Conservation (phyloP, 1,140 invertebrate genomes). For the Ceratosolen solmsi region DNA sequence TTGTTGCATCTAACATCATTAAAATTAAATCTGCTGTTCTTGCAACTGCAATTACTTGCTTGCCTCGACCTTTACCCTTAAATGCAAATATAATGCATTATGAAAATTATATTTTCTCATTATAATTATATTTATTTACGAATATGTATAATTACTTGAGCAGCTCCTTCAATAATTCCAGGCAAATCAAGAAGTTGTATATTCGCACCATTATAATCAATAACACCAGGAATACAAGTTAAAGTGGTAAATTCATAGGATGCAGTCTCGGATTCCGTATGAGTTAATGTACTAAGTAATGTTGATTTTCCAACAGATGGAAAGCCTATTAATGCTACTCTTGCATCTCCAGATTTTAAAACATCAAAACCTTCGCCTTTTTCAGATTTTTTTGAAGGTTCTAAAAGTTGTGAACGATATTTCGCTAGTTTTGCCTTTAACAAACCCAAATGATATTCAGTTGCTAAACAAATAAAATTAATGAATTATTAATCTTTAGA, state of each 20-base stretch:
- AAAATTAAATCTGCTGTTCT: constrained; percentile 96
- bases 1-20: constrained; percentile 99
- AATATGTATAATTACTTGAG: constrained; percentile 77
- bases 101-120: not conserved
- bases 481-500: constrained; percentile 27
- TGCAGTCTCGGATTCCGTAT: constrained; percentile 95
- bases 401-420: constrained; percentile 94
- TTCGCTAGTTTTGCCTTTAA: constrained; percentile 99
- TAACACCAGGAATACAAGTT: constrained; percentile 99
- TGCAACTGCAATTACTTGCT: constrained; percentile 95
- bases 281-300: constrained; percentile 92
- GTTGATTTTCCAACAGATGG: constrained; percentile 98
- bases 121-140: not conserved
- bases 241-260: constrained; percentile 99
- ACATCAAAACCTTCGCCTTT: constrained; percentile 99
- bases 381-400: constrained; percentile 95
- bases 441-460: constrained; percentile 98
- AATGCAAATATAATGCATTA: constrained; percentile 31
- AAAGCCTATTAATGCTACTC: constrained; percentile 98
- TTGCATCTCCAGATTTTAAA: constrained; percentile 98
- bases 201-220: constrained; percentile 98
- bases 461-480: constrained; percentile 82
- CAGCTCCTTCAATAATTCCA: constrained; percentile 97
- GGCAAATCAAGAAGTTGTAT: constrained; percentile 98
- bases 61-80: constrained; percentile 71